phyloP scores from a whole-genome alignment of 2,113 vertebrate species.

The Python bivittatus region DNA sequence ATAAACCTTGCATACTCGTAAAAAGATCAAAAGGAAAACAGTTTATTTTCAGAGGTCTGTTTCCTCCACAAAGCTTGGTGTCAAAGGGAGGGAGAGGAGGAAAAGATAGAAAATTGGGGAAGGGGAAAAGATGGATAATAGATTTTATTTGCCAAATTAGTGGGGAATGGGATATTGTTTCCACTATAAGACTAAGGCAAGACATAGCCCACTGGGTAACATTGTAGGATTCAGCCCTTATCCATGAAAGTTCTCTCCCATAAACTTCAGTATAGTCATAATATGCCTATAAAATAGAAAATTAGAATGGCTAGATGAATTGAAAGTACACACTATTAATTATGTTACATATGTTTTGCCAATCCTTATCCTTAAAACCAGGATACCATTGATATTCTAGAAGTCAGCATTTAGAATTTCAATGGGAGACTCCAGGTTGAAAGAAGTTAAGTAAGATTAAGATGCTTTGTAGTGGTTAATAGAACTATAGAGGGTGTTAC shows the following conservation, averaged over 20 bases:
- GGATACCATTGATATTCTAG: not conserved
- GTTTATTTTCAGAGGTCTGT: conserved; percentile 71
- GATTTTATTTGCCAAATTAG: not conserved
- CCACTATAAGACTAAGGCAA: too few species aligned
- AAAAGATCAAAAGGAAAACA: conserved; percentile 76
- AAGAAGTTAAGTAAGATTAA: not conserved
- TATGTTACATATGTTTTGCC: too few species aligned
- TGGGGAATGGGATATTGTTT: not conserved
- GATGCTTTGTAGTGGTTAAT: not conserved
- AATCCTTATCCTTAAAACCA: not conserved
- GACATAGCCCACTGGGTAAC: not conserved
- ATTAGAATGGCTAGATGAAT: not conserved
- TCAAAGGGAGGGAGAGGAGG: conserved; percentile 55
- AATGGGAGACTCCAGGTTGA: not conserved
- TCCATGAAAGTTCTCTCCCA: not conserved
- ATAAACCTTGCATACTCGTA: conserved; percentile 77
- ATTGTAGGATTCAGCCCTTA: not conserved
- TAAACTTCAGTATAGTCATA: not conserved
- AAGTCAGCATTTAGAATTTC: not conserved
- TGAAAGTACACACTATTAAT: not conserved
- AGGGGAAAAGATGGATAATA: not conserved
- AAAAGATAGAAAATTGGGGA: conserved; percentile 16
- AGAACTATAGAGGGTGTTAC: not conserved
- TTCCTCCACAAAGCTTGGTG: conserved; percentile 66
- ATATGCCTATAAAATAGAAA: not conserved